phyloP scores from a whole-genome alignment of 2,113 vertebrate species.

The Ophiodon elongatus region DNA sequence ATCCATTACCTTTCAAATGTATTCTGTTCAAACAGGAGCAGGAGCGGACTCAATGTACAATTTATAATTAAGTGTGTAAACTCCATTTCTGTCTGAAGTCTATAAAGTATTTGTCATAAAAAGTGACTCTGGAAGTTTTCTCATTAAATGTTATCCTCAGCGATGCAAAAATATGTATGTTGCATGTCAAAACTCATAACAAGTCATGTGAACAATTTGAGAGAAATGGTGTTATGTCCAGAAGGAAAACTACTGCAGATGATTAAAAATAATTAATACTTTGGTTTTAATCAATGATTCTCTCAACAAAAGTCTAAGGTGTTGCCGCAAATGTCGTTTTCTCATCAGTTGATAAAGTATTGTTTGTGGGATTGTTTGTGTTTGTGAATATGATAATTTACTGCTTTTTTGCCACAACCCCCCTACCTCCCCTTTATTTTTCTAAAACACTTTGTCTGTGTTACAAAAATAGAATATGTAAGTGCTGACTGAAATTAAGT shows the following conservation, averaged over 20 bases:
- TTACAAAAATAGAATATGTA: conserved; percentile 90
- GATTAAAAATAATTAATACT: conserved; percentile 63
- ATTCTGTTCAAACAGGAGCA: conserved; percentile 41
- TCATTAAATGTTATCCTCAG: conserved; percentile 74
- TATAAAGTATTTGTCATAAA: conserved; percentile 53
- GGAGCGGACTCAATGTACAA: conserved; percentile 50
- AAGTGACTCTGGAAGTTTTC: conserved; percentile 71
- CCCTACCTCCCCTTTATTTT: conserved; percentile 46
- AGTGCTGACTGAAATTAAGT: conserved; percentile 92
- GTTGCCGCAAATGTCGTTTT: conserved; percentile 73
- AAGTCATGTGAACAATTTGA: conserved; percentile 61
- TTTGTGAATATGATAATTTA: conserved; percentile 81
- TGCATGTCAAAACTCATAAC: conserved; percentile 79
- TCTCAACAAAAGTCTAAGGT: conserved; percentile 64
- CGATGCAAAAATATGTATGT: conserved; percentile 79
- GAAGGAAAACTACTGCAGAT: conserved; percentile 72
- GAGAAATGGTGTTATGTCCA: conserved; percentile 67
- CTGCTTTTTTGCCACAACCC: conserved; percentile 41
- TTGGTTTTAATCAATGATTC: conserved; percentile 54
- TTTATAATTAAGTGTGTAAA: conserved; percentile 52
- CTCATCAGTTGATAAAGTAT: conserved; percentile 80
- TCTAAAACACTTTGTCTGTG: conserved; percentile 78
- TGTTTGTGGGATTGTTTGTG: conserved; percentile 88
- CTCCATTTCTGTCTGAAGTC: conserved; percentile 61
- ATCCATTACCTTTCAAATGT: conserved; percentile 8